A percentile compares a stretch with the other conserved stretches of the same genome.
phyloP scores from a whole-genome alignment of 2,113 vertebrate genomes.

The Scophthalmus maximus region DNA sequence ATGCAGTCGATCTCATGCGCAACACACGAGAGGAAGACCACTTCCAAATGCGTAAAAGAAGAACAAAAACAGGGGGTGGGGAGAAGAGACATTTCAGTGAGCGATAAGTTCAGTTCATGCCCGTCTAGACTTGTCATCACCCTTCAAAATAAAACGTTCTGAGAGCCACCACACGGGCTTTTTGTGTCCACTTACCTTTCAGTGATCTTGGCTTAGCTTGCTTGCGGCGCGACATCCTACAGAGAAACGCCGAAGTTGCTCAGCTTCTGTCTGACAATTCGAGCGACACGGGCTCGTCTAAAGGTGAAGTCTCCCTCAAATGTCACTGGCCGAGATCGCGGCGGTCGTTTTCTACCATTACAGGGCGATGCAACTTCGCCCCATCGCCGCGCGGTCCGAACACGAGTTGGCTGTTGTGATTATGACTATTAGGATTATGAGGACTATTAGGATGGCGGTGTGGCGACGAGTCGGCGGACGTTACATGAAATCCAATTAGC shows the following conservation, averaged over 20 bases:
- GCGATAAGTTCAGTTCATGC: conserved; percentile 55
- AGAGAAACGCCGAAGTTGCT: conserved; percentile 95
- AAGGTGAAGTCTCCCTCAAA: conserved; percentile 72
- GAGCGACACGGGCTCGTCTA: conserved; percentile 65
- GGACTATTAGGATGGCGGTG: no score
- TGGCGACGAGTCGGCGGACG: conserved; percentile 75
- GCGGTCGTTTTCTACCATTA: conserved; percentile 73
- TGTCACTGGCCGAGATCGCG: conserved; percentile 63
- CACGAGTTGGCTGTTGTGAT: conserved; percentile 70
- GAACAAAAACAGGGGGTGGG: not conserved
- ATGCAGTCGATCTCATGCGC: conserved; percentile 53
- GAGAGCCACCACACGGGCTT: conserved; percentile 62
- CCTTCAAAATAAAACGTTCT: conserved; percentile 56
- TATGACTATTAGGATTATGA: conserved; percentile 45
- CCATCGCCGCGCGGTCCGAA: conserved; percentile 46
- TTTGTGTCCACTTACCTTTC: conserved; percentile 94
- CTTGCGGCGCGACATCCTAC: conserved; percentile 99
- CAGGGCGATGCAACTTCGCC: conserved; percentile 69
- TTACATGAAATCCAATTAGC: conserved; percentile 77
- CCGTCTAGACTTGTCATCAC: conserved; percentile 55
- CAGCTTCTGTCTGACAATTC: conserved; percentile 87
- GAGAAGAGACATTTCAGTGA: conserved; percentile 48
- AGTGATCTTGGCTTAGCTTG: conserved; percentile 99
- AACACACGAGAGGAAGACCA: conserved; percentile 60
- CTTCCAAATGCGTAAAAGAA: conserved; percentile 41